These are phyloP conservation scores for Drosophila seguyi DNA, from an alignment of 1,140 invertebrate species.

Conservation along the genomic window DNA sequence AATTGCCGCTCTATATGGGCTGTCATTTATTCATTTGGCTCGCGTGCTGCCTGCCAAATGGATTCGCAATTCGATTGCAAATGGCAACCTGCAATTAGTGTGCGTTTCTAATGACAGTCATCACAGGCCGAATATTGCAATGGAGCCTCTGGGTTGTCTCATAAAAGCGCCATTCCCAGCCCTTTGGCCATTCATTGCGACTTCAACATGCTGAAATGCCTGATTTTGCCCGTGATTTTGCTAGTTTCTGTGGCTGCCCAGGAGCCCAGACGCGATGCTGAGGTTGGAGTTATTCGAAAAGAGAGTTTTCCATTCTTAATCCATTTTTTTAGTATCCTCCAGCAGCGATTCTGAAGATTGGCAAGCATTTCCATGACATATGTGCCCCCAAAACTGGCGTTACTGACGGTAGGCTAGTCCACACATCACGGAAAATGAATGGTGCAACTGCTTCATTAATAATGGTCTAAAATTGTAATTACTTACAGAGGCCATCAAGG, in stretches of 20 bases:
- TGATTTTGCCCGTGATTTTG: constrained; percentile 9
- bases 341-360: constrained; percentile 33
- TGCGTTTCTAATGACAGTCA: constrained; percentile 56
- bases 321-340: constrained; percentile 39
- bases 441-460: too few relatives aligned
- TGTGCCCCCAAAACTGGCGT: constrained; percentile 61
- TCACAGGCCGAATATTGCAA: constrained; percentile 26
- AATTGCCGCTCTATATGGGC: constrained; percentile 43
- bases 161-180: constrained; percentile 37
- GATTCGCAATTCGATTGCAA: constrained; percentile 54
- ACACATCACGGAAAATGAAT: too few relatives aligned
- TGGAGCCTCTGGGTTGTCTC: constrained; percentile 12
- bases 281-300: constrained; percentile 18
- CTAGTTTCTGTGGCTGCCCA: constrained; percentile 24
- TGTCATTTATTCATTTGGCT: constrained; percentile 64
- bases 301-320: background rate
- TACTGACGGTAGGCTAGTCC: constrained; percentile 39
- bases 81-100: constrained; percentile 56
- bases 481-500: constrained; percentile 71
- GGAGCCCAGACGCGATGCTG: constrained; percentile 49
- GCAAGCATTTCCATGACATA: constrained; percentile 53
- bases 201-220: constrained; percentile 41
- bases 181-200: constrained; percentile 6
- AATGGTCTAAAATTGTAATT: background rate
- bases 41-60: constrained; percentile 40